Evolutionary conservation across 2,888 invertebrate genomes (phyloP), one percentile per base, ranked within the genome.

Genomic region (Andrena praecox): DNA sequence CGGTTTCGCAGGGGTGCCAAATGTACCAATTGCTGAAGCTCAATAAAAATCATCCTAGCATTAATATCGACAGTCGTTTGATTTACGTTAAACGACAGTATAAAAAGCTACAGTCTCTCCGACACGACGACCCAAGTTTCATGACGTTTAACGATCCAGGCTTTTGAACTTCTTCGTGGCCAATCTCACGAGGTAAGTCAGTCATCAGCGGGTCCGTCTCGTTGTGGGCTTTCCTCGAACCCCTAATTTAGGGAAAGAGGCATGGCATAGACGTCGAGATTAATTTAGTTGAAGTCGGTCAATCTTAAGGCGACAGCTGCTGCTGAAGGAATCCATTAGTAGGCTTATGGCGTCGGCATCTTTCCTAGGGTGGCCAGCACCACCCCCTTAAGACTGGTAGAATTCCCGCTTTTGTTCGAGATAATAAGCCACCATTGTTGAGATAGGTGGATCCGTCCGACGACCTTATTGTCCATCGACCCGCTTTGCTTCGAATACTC

Each of bases 401-500:
- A 91, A 90, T 89, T 89, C 81, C 16, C 79, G 91, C 93, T 93
- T 93, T 93, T 93, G 93, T 93, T 85, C 89, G 83, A 89, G 92
- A 92, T 93, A 93, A 93, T 93, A 93, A 93, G 93, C 93, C 91
- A 89, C 90, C 91, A 93, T 93, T 92, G 93, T 92, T 89, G 87
- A 89, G 87, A 89, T 90, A 91, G 89, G 85, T 85, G 86, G 87
- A 90, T 90, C 89, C 82, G 79, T 80, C 84, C 82, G 72, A 73
- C 87, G 83, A 86, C 87, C 90, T 91, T 91, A 91, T 91, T 91
- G 91, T 91, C 83, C 86, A 87, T 88, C 85, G 85, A 84, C 84
- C 86, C 89, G 85, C 80, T 82, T 86, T 85, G 87, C 89, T 84
- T 82, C 85, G 89, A 85, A 88, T 85, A 87, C 83, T 81, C 84